These are phyloP conservation scores for Scaptomyza montana DNA, from an alignment of 1,140 invertebrate genomes.

Conservation along the genomic window DNA sequence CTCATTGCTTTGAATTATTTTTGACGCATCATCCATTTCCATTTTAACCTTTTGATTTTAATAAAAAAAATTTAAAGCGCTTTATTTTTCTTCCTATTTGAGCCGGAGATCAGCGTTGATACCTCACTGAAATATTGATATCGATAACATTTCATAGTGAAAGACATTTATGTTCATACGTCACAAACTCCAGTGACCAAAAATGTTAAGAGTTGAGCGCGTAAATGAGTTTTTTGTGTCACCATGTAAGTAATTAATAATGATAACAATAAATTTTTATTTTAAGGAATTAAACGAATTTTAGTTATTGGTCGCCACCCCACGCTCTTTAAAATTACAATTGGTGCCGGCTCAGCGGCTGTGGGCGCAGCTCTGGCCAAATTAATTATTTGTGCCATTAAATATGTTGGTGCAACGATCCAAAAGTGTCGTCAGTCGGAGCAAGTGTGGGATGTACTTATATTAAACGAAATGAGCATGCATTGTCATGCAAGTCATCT, in stretches of 20 bases:
- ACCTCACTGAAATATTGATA: constrained; percentile 6
- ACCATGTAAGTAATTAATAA: constrained; percentile 9
- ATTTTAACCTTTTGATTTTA: not conserved
- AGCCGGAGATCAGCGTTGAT: not conserved
- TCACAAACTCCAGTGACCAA: not conserved
- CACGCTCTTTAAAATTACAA: not conserved
- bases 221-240: not conserved
- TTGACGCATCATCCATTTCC: constrained; percentile 42
- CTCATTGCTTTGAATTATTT: constrained; percentile 42
- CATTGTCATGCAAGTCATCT: not conserved
- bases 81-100: constrained; percentile 2
- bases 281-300: not conserved
- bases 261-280: not conserved
- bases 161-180: not conserved
- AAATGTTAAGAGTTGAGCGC: constrained; percentile 3
- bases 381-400: not conserved
- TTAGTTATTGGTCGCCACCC: constrained; percentile 1
- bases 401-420: not conserved
- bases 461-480: constrained; percentile 54
- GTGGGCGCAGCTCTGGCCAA: not conserved
- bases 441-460: constrained; percentile 37
- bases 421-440: not conserved
- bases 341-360: not conserved
- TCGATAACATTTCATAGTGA: not conserved
- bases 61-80: not conserved